These are phyloP conservation scores for Lytechinus variegatus DNA, from an alignment of 35 echinoderm and acorn worm species.

Conservation along the genomic window DNA sequence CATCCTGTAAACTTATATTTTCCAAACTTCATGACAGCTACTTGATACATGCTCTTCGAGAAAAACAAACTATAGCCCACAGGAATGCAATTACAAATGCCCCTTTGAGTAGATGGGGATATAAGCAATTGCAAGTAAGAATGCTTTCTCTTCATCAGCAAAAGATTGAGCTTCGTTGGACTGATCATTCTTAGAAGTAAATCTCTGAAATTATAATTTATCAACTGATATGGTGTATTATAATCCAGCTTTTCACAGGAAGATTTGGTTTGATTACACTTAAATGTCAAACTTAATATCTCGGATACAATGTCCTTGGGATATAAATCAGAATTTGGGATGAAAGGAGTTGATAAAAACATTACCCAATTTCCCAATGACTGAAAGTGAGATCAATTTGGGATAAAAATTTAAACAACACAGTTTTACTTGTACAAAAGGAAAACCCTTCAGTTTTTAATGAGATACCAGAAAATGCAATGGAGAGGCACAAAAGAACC, in stretches of 20 bases:
- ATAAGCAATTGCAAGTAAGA: neutral
- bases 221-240: neutral
- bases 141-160: neutral
- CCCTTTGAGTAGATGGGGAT: neutral
- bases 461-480: no score
- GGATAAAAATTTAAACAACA: no score
- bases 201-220: neutral
- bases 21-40: no score
- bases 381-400: no score
- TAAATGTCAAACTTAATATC: neutral
- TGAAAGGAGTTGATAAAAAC: no score
- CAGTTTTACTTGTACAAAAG: no score
- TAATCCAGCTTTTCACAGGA: neutral
- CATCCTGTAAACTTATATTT: no score
- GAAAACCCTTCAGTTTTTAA: no score
- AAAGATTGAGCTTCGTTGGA: neutral
- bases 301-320: neutral
- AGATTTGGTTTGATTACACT: neutral
- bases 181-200: neutral
- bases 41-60: no score
- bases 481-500: no score
- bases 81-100: neutral
- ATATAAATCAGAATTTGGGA: neutral
- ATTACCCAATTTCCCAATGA: no score
- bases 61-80: neutral